Conservation (phyloP, 2,797 vertebrate genomes). For the Craterocephalus amniculus region DNA sequence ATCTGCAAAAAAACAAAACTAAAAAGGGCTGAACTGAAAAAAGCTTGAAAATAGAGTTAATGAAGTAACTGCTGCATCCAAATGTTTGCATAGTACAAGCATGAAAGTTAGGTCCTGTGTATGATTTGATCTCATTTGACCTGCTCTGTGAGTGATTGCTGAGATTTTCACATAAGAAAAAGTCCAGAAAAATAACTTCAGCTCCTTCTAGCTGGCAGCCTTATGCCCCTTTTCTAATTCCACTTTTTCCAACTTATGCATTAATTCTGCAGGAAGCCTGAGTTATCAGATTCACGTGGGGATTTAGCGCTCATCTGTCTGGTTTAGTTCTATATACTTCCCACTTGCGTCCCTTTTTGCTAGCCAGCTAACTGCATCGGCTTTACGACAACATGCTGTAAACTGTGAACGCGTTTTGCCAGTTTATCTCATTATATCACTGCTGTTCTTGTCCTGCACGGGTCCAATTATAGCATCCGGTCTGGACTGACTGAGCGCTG, state of each 20-base stretch:
- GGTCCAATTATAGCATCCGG: constrained; percentile 64
- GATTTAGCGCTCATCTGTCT: constrained; percentile 43
- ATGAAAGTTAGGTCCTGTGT: not conserved
- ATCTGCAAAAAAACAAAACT: no score
- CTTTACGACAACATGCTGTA: constrained; percentile 48
- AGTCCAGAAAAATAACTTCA: constrained; percentile 15
- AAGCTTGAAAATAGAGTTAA: not conserved
- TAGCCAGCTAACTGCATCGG: constrained; percentile 30
- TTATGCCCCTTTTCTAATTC: constrained; percentile 20
- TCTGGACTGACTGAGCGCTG: constrained; percentile 37
- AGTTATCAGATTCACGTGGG: constrained; percentile 6
- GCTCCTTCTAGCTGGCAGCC: constrained; percentile 10
- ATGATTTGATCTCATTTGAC: constrained; percentile 15
- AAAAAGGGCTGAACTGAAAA: not conserved
- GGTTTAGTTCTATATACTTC: constrained; percentile 14
- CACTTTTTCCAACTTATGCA: constrained; percentile 12
- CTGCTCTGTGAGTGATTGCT: not conserved
- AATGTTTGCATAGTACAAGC: not conserved
- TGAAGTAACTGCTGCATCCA: not conserved
- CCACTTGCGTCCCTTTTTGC: constrained; percentile 33
- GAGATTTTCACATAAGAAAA: constrained; percentile 27
- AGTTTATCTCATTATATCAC: constrained; percentile 51
- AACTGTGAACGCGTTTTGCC: constrained; percentile 58
- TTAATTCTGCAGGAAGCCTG: constrained; percentile 12
- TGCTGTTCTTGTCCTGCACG: constrained; percentile 48